A percentile compares a stretch with the other conserved stretches of the same genome.
These are phyloP conservation scores for Plagiodera versicolora DNA, from an alignment of 2,888 invertebrate species.

Conservation along the genomic window DNA sequence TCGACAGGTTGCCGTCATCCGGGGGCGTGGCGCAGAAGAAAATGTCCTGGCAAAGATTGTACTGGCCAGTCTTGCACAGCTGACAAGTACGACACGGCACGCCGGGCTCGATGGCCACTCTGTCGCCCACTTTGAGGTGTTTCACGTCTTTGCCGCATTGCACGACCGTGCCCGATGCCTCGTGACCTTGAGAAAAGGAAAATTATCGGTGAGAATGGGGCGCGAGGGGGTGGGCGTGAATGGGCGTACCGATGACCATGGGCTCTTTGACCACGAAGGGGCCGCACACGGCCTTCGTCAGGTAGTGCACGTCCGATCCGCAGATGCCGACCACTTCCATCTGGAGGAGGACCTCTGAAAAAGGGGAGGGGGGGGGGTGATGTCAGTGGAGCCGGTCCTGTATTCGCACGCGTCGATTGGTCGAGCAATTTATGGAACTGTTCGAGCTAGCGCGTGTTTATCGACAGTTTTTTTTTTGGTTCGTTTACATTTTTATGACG, in stretches of 20 bases:
- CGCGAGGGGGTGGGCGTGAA: too few species aligned
- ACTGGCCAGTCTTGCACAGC: conserved; percentile 84
- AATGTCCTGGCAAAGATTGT: conserved; percentile 89
- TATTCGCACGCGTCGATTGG: too few species aligned
- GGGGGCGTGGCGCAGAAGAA: conserved; percentile 96
- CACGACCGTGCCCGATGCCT: conserved; percentile 79
- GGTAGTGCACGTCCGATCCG: conserved; percentile 94
- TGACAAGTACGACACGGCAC: conserved; percentile 83
- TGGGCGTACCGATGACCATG: conserved; percentile 84
- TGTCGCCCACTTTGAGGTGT: conserved; percentile 72
- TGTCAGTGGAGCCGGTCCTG: too few species aligned
- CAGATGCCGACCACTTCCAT: conserved; percentile 97
- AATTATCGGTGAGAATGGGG: too few species aligned
- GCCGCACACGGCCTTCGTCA: conserved; percentile 82
- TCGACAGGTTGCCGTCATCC: conserved; percentile 81
- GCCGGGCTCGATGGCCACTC: conserved; percentile 94
- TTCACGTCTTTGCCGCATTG: conserved; percentile 75
- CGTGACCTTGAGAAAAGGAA: conserved; percentile 84
- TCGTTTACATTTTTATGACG: too few species aligned
- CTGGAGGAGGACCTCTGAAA: conserved; percentile 79
- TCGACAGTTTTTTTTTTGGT: not conserved
- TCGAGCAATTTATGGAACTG: too few species aligned
- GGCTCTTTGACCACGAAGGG: conserved; percentile 86
- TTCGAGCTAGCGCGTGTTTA: too few species aligned
- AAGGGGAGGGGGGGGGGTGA: too few species aligned